Base-by-base conservation (phyloP, 2,888 invertebrate genomes). In the Drosophila merina region DNA sequence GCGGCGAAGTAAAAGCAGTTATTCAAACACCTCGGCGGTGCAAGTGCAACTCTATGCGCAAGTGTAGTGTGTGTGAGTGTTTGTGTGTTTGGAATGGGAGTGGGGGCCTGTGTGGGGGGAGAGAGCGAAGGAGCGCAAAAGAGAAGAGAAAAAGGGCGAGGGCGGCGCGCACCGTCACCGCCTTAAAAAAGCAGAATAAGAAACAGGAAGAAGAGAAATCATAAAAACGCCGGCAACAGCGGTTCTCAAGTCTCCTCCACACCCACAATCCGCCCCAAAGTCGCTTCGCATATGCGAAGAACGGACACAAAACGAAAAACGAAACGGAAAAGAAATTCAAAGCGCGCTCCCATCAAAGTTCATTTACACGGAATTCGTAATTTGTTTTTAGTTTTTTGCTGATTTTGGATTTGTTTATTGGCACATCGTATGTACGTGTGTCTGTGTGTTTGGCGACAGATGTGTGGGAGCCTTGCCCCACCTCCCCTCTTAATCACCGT, bases 61-160 rank as follows among this genome's bases (percentile, higher is more conserved):
- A 50, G 72, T 82, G 77, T 67, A 57, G 58, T 50, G 52, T 25
- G 10, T 20, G 25, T 57, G 42, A 58, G 45, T 62, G 42, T 68
- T 47, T 57, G 42, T 58, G 45, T 62, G 42, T 68, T 47, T 51
- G 58, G 66, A 25, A 25, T 25, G 10, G 20, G 20, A 20, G 1
- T 20, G 20, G 20, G 10, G 44, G 25, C 20, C 25, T 9, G 44
- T 9, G 44, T 31, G 50, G 25, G 9, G 6, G 10, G 44, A 72
- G 67, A 66, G 69, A 70, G 69, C 68, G 67, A 75, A 75, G 57
- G 68, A 28, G 64, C 47, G 50, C 20, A 68, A 77, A 78, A 36
- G 36, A n/a, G 63, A 59, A 63, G 67, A 71, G 50, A 75, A 81
- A 87, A 87, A 88, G 86, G 85, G 86, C 83, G 88, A 87, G 86